Conservation (phyloP, 2,888 invertebrate species). For the Eupithecia subumbrata region DNA sequence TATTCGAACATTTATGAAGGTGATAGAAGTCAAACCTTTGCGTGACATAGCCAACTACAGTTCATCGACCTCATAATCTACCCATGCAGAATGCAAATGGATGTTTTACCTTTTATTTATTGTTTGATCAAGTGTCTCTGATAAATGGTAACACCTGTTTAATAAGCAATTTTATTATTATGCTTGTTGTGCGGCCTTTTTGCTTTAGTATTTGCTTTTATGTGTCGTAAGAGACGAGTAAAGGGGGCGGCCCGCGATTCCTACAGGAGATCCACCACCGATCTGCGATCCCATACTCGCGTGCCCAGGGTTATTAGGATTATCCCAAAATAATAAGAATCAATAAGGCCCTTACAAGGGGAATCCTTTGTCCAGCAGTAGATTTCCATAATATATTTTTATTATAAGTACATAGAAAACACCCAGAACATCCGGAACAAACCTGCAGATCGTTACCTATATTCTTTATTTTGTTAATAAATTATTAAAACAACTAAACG, state of each 20-base stretch:
- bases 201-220: not conserved
- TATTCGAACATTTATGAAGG: not conserved
- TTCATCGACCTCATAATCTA: not conserved
- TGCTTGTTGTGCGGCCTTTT: not conserved
- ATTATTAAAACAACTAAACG: no score
- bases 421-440: no score
- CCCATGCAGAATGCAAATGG: not conserved
- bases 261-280: not conserved
- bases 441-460: no score
- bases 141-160: not conserved
- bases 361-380: no score
- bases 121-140: not conserved
- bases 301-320: no score
- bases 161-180: not conserved
- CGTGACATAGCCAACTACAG: not conserved
- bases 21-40: not conserved
- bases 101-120: not conserved
- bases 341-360: no score
- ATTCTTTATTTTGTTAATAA: no score
- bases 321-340: no score
- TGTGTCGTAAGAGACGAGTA: not conserved
- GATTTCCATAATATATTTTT: not conserved
- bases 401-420: no score
- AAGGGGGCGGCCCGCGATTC: not conserved
- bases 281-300: no score